A percentile compares a stretch with the other conserved stretches of the same genome.
Evolutionary conservation across 2,888 invertebrate species (phyloP).

Genomic region (Melieria crassipennis): DNA sequence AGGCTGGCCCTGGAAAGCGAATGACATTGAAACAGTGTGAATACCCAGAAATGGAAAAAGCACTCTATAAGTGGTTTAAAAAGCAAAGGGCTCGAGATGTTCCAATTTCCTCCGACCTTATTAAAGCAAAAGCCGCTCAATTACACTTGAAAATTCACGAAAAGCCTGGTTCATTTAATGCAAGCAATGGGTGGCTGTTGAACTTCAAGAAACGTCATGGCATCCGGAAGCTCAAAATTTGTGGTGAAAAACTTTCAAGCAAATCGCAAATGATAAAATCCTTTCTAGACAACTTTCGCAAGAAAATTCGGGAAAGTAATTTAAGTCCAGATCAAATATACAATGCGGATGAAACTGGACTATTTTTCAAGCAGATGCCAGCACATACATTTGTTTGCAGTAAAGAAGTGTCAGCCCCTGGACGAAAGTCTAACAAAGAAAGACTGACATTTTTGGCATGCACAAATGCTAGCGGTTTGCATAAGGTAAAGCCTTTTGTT

Average conservation of each 20-base stretch:
- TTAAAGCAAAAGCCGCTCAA: constrained; percentile 3
- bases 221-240: constrained; percentile 16
- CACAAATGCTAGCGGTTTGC: no score
- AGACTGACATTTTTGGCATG: no score
- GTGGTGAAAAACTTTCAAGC: constrained; percentile 8
- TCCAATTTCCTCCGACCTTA: constrained; percentile 11
- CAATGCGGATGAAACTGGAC: constrained; percentile 8
- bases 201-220: constrained; percentile 17
- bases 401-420: constrained; percentile 5
- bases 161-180: not conserved
- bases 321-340: constrained; percentile 11
- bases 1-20: constrained; percentile 22
- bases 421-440: not conserved
- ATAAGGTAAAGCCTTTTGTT: no score
- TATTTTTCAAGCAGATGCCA: constrained; percentile 9
- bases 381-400: constrained; percentile 4
- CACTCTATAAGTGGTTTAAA: constrained; percentile 24
- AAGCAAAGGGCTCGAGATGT: constrained; percentile 21
- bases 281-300: constrained; percentile 2
- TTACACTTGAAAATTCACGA: constrained; percentile 9
- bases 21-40: constrained; percentile 23
- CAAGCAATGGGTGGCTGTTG: constrained; percentile 15
- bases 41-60: constrained; percentile 28
- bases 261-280: not conserved
- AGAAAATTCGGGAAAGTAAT: no score